Conservation (phyloP, 2,797 vertebrate species). For the Limosa lapponica region DNA sequence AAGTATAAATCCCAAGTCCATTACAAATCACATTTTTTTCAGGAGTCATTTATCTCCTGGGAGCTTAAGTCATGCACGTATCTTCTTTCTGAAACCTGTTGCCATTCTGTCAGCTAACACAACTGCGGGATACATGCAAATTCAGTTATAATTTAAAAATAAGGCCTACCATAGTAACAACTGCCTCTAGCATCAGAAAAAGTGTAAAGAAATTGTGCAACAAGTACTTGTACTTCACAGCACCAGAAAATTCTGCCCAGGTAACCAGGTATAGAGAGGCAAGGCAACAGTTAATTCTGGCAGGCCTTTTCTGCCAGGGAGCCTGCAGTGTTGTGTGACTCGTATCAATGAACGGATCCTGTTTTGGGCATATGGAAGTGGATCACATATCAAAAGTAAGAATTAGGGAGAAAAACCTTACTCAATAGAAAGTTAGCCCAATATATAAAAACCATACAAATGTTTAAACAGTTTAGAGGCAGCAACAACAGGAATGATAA, state of each 20-base stretch:
- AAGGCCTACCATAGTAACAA: slow-evolving; percentile 40
- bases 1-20: slow-evolving; percentile 19
- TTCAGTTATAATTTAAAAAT: slow-evolving; percentile 10
- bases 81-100: neutral
- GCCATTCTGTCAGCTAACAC: neutral
- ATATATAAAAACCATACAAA: slow-evolving; percentile 81
- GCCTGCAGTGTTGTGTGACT: slow-evolving; percentile 3
- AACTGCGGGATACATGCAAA: neutral
- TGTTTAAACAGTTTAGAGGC: slow-evolving; percentile 72
- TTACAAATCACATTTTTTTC: slow-evolving; percentile 22
- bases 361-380: slow-evolving; percentile 36
- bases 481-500: slow-evolving; percentile 62
- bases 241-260: slow-evolving; percentile 64
- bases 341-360: neutral
- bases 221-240: slow-evolving; percentile 59
- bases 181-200: slow-evolving; percentile 59
- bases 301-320: slow-evolving; percentile 42
- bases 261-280: slow-evolving; percentile 18
- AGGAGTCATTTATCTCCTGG: neutral
- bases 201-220: slow-evolving; percentile 58
- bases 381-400: slow-evolving; percentile 71
- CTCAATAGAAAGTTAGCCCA: slow-evolving; percentile 77
- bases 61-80: neutral
- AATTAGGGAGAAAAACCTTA: slow-evolving; percentile 67
- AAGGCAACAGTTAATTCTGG: slow-evolving; percentile 54